A percentile compares a stretch with the other conserved stretches of the same genome.
phyloP scores from a whole-genome alignment of 2,113 vertebrate genomes.

The Pelodiscus sinensis region DNA sequence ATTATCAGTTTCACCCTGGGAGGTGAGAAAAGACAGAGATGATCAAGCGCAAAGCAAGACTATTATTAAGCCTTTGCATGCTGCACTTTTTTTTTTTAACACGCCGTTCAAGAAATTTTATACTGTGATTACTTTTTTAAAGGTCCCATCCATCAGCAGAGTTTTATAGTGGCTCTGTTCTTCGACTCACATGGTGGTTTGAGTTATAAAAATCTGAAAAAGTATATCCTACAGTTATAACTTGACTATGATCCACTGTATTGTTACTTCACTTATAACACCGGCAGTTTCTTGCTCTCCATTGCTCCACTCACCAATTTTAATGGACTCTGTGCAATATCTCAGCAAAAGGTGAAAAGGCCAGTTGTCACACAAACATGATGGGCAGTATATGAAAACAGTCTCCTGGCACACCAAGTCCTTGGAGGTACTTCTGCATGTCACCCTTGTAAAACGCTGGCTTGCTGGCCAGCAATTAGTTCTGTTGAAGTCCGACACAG shows the following conservation, averaged over 20 bases:
- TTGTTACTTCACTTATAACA: not conserved
- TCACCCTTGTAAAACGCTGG: conserved; percentile 4
- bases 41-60: not conserved
- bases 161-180: not conserved
- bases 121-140: rapidly evolving
- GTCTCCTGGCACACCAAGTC: conserved; percentile 15
- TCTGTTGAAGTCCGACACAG: conserved; percentile 34
- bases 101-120: not conserved
- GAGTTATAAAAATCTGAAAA: not conserved
- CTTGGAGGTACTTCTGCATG: not conserved
- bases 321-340: not conserved
- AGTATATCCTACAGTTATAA: not conserved
- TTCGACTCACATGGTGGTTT: not conserved
- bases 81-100: rapidly evolving
- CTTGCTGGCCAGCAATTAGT: conserved; percentile 64
- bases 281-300: rapidly evolving
- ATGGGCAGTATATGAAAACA: not conserved
- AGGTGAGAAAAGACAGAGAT: not conserved
- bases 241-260: too few relatives aligned
- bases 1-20: not conserved
- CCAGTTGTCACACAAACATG: rapidly evolving
- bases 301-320: not conserved
- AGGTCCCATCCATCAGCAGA: not conserved
- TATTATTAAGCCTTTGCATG: not conserved
- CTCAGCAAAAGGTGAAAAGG: not conserved